phyloP scores from a whole-genome alignment of 2,888 invertebrate genomes.

The Hypolimnas misippus region DNA sequence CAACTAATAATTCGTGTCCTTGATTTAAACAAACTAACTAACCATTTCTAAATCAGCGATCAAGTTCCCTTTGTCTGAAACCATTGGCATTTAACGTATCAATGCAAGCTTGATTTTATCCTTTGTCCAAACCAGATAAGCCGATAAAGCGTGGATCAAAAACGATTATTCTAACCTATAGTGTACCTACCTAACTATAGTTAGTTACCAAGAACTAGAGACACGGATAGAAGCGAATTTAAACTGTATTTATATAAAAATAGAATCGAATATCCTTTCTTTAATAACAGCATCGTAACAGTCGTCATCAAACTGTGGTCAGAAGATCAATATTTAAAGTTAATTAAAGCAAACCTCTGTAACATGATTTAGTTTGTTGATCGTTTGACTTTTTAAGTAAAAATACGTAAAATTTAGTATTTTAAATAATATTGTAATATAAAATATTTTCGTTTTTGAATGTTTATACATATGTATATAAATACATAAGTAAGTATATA shows the following conservation, averaged over 20 bases:
- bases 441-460: too few species aligned
- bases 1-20: not conserved
- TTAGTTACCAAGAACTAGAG: slow-evolving; percentile 5
- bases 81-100: slow-evolving; percentile 47
- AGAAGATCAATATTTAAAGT: slow-evolving; percentile 25
- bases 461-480: too few species aligned
- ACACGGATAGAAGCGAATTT: slow-evolving; percentile 1
- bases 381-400: not conserved
- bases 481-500: too few species aligned
- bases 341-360: slow-evolving; percentile 18
- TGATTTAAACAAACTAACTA: slow-evolving; percentile 14
- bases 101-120: slow-evolving; percentile 46
- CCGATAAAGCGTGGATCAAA: slow-evolving; percentile 51
- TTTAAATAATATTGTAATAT: not conserved
- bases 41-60: slow-evolving; percentile 22
- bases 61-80: slow-evolving; percentile 39
- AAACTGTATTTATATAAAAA: not conserved
- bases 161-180: slow-evolving; percentile 44
- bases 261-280: not conserved
- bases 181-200: slow-evolving; percentile 43
- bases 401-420: too few species aligned
- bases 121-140: slow-evolving; percentile 48
- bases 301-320: slow-evolving; percentile 23
- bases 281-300: not conserved
- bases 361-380: slow-evolving; percentile 2